Evolutionary conservation across 2,797 vertebrate genomes (phyloP), one percentile per base, ranked within the genome.

Genomic region (Catostomus latipinnis): DNA sequence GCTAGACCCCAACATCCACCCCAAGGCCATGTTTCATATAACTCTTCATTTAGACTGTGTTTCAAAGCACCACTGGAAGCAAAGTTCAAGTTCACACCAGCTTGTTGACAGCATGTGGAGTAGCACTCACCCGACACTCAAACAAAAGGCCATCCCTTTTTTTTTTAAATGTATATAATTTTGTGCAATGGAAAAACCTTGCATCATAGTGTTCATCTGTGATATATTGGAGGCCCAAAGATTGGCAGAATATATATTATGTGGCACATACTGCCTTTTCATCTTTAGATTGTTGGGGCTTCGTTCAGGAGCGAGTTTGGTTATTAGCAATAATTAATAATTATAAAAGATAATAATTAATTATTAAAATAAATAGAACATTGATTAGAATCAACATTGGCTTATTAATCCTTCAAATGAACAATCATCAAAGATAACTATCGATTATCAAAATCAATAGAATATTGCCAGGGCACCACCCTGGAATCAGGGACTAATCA

Each of bases 21-120:
- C 57, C 80, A 18, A 65, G 91, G 90, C 87, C 84, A 65, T 85
- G 83, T 90, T 91, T 89, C 89, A 87, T 77, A 88, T 88, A 90
- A 89, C 86, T 86, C 87, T 82, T 90, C 53, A 84, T 91, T 91
- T 91, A 78, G 90, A 86, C 87, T 83, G 87, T 89, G 86, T 88
- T 88, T 87, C 65, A 86, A 76, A 70, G 82, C 86, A 85, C 81
- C 88, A 57, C 48, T 71, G 49, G 81, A 79, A 82, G 78, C 80
- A 81, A 83, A 86, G 84, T 90, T 90, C 72, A 86, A 86, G 85
- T 88, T 86, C 83, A 86, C 88, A 82, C 82, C 84, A 87, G 87
- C 84, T 71, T 56, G 22, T 67, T 74, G 81, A 74, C 82, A 76
- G 70, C 34, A 34, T 34, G 34, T 22, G 69, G 65, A 71, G 56